phyloP scores from a whole-genome alignment of 2,888 invertebrate species.

The Bursaphelenchus okinawaensis region DNA sequence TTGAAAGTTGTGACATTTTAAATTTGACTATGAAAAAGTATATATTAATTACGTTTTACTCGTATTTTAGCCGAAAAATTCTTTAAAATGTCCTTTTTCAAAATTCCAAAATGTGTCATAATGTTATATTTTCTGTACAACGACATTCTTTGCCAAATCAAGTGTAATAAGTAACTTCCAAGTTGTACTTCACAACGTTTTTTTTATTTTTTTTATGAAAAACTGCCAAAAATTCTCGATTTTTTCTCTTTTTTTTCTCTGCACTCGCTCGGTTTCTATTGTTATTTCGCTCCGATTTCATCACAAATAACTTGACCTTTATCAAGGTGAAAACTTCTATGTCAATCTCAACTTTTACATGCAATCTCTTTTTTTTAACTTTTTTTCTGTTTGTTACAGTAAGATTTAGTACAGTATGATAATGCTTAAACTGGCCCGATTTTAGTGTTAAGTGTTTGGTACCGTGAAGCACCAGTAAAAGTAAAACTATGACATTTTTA shows the following conservation, averaged over 20 bases:
- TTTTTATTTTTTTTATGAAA: no score
- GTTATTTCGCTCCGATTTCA: neutral
- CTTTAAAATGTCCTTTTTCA: neutral
- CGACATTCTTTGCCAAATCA: no score
- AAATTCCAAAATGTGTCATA: slow-evolving; percentile 12
- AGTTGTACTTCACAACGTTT: no score
- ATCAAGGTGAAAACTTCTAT: neutral
- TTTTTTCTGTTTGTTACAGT: no score
- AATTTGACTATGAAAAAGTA: neutral
- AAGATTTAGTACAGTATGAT: no score
- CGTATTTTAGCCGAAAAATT: slow-evolving; percentile 1
- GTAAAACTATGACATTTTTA: no score
- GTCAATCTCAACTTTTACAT: neutral
- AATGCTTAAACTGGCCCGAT: no score
- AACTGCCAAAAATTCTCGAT: slow-evolving; percentile 1
- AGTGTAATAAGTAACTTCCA: no score
- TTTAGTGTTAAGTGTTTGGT: no score
- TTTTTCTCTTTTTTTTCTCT: neutral
- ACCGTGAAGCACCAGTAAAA: no score
- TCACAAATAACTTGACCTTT: no score
- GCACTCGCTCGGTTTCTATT: neutral
- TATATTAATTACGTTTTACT: neutral
- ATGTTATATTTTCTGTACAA: slow-evolving; percentile 7
- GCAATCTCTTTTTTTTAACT: neutral
- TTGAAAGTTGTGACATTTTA: no score